Evolutionary conservation across 2,113 vertebrate genomes (phyloP).

Genomic region (Clarias magur): DNA sequence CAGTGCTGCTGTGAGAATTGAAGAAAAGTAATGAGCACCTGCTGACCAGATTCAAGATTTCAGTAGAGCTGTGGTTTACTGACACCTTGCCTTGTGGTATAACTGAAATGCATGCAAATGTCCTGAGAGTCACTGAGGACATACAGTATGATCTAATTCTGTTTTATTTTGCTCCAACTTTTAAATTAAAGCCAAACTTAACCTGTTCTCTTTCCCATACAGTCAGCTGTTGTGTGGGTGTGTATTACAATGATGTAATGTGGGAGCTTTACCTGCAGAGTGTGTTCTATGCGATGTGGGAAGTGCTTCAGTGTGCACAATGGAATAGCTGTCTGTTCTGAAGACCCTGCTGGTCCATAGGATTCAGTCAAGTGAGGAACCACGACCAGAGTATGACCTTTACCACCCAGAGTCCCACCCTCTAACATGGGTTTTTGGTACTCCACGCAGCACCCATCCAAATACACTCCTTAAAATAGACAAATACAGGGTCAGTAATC

Average conservation of each 20-base stretch:
- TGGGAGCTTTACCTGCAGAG: slow-evolving; percentile 75
- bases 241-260: neutral
- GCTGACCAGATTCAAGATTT: neutral
- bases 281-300: slow-evolving; percentile 81
- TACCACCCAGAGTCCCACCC: slow-evolving; percentile 77
- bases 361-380: slow-evolving; percentile 78
- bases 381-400: slow-evolving; percentile 72
- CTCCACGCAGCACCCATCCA: slow-evolving; percentile 75
- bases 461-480: slow-evolving; percentile 74
- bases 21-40: neutral
- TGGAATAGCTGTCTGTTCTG: slow-evolving; percentile 60
- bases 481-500: neutral
- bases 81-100: neutral
- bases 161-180: neutral
- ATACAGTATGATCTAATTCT: neutral
- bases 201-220: neutral
- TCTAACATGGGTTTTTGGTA: slow-evolving; percentile 81
- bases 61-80: neutral
- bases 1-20: neutral
- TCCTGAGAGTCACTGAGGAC: neutral
- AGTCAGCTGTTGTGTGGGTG: neutral
- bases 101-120: neutral
- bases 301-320: slow-evolving; percentile 83
- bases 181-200: neutral
- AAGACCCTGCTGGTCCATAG: slow-evolving; percentile 41